Evolutionary conservation across 2,888 invertebrate genomes (phyloP).

Genomic region (Melanchra persicariae): DNA sequence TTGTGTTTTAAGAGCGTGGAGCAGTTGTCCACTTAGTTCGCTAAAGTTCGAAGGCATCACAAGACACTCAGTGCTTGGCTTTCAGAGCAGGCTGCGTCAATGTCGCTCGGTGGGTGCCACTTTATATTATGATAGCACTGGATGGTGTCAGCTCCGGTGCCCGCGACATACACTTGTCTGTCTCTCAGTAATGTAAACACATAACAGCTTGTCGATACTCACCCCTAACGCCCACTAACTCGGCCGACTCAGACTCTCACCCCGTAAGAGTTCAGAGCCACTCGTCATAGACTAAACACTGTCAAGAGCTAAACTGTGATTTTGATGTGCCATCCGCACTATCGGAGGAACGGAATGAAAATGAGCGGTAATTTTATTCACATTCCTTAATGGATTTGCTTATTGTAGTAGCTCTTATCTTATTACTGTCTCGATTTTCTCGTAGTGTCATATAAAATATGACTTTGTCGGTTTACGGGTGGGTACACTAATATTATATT

Average conservation of each 20-base stretch:
- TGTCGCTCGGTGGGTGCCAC: constrained; percentile 73
- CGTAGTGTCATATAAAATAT: constrained; percentile 87
- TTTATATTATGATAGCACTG: constrained; percentile 62
- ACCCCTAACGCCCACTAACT: constrained; percentile 80
- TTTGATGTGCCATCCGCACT: constrained; percentile 86
- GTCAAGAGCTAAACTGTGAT: constrained; percentile 81
- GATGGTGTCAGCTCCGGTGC: constrained; percentile 49
- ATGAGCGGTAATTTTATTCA: constrained; percentile 88
- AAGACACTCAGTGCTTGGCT: constrained; percentile 58
- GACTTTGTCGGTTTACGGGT: constrained; percentile 88
- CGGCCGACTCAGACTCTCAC: constrained; percentile 58
- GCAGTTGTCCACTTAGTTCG: constrained; percentile 70
- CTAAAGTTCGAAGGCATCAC: constrained; percentile 68
- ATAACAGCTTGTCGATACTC: constrained; percentile 80
- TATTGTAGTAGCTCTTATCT: constrained; percentile 90
- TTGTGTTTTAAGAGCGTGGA: constrained; percentile 76
- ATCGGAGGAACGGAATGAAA: constrained; percentile 84
- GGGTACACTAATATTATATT: constrained; percentile 90
- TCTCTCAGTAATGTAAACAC: constrained; percentile 68
- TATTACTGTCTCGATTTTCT: constrained; percentile 89
- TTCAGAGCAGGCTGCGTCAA: constrained; percentile 48
- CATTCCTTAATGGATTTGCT: constrained; percentile 90
- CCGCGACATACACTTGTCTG: constrained; percentile 53
- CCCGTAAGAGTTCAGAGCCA: constrained; percentile 50
- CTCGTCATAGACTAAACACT: constrained; percentile 72